Conservation (phyloP, 2,888 invertebrate species). For the Oscheius sp. region DNA sequence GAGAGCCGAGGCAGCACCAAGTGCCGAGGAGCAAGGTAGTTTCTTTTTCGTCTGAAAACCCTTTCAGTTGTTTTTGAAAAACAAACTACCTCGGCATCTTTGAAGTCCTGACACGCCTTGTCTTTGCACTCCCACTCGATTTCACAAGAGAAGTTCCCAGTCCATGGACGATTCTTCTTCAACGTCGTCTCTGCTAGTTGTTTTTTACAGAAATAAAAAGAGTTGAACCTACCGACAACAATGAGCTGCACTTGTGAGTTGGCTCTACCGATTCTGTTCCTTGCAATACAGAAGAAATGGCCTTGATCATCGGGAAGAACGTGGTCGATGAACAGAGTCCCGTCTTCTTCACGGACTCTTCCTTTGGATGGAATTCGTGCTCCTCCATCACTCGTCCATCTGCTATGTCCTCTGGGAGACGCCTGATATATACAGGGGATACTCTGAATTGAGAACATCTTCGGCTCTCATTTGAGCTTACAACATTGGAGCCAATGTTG, state of each 20-base stretch:
- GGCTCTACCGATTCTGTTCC: conserved; percentile 63
- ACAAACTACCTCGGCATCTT: conserved; percentile 37
- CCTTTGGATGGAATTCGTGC: conserved; percentile 43
- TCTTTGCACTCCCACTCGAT: conserved; percentile 55
- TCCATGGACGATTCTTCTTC: conserved; percentile 13
- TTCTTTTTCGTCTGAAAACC: conserved; percentile 52
- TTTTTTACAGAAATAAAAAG: neutral
- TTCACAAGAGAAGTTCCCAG: conserved; percentile 51
- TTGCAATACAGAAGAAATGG: conserved; percentile 67
- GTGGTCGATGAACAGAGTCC: conserved; percentile 52
- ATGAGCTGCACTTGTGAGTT: conserved; percentile 65
- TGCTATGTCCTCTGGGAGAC: conserved; percentile 57
- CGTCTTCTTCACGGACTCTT: conserved; percentile 51
- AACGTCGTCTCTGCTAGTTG: neutral
- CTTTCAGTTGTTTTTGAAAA: conserved; percentile 23
- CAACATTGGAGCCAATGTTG: conserved; percentile 59
- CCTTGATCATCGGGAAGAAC: conserved; percentile 62
- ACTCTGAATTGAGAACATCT: conserved; percentile 36
- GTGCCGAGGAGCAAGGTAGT: conserved; percentile 65
- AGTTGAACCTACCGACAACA: conserved; percentile 54
- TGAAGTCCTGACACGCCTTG: conserved; percentile 65
- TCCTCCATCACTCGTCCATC: conserved; percentile 63
- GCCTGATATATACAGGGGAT: conserved; percentile 69
- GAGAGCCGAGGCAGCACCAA: conserved; percentile 52
- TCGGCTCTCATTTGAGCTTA: conserved; percentile 25